Evolutionary conservation across 2,888 invertebrate genomes (phyloP), one percentile per base, ranked within the genome.

Genomic region (Aspidiotus rigidus): DNA sequence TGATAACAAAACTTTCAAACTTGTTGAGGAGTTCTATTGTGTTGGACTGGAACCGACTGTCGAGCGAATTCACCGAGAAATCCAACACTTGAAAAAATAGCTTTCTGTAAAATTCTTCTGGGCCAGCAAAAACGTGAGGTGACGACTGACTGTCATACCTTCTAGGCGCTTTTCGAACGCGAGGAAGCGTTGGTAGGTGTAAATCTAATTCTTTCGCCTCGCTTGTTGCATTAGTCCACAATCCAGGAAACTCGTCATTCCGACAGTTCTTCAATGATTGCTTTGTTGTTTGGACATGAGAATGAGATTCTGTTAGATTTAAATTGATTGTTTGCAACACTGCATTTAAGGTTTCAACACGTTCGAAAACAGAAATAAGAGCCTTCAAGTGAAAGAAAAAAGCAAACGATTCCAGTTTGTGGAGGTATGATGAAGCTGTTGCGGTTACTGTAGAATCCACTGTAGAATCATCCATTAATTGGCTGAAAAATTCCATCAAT

Each of bases 351-450:
- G 8, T 62, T 49, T 62, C 62, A 2, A 62, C 15, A 6, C 10
- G 15, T 17, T 63, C 54, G 49, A 63, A 63, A 63, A 63, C 17
- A 11, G 1, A 62, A 11, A 62, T 62, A 5, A 60, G 3, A 5
- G 3, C 10, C 2, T 3, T 3, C 7, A 60, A 15, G 7, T 60
- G 15, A 40, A 60, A 60, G 39, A 7, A 40, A 39, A 60, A 60
- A 1, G 7, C 9, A 60, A 60, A 60, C 13, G 17, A 7, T 13
- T 60, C 28, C 15, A 60, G 13, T 60, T 60, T 60, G 1, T 2
- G 16, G 9, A 60, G 9, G 28, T 17, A 60, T 9, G 8, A 10
- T 13, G 15, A 10, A 10, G 56, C 56, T n/a, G 8, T 10, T 56
- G 56, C 11, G 10, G 56, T 56, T n/a, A 56, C 15, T 10, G 10